These are phyloP conservation scores for Larimichthys crocea DNA, from an alignment of 2,113 vertebrate species.

Conservation along the genomic window DNA sequence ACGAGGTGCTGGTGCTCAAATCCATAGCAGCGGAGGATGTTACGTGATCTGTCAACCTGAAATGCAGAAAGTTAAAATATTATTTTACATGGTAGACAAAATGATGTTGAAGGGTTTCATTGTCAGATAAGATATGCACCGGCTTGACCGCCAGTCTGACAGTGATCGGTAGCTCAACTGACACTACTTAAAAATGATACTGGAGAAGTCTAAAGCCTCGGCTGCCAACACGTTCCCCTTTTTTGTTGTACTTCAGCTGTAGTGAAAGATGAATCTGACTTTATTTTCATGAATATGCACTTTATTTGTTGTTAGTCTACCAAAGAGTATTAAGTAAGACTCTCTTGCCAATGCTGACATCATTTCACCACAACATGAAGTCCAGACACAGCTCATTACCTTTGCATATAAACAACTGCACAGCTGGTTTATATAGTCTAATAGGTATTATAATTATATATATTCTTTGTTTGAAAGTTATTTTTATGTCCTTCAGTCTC, in stretches of 20 bases:
- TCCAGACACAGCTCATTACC: neutral
- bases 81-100: neutral
- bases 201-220: neutral
- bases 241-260: neutral
- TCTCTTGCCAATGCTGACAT: neutral
- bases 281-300: neutral
- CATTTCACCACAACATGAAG: neutral
- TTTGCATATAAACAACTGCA: neutral
- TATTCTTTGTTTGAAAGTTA: neutral
- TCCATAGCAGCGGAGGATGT: slow-evolving; percentile 52
- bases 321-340: neutral
- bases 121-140: neutral
- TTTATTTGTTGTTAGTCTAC: neutral
- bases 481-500: neutral
- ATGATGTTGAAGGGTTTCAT: neutral
- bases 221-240: neutral
- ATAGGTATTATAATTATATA: too few relatives aligned
- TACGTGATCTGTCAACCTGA: slow-evolving; percentile 49
- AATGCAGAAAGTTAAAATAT: slow-evolving; percentile 35
- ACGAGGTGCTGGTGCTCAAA: slow-evolving; percentile 28
- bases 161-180: neutral
- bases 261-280: neutral
- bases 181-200: neutral
- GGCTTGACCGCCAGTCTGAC: neutral
- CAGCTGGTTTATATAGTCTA: neutral